A percentile compares a stretch with the other conserved stretches of the same genome.
Evolutionary conservation across 2,888 invertebrate genomes (phyloP).

Genomic region (Blastobasis lacticolella): DNA sequence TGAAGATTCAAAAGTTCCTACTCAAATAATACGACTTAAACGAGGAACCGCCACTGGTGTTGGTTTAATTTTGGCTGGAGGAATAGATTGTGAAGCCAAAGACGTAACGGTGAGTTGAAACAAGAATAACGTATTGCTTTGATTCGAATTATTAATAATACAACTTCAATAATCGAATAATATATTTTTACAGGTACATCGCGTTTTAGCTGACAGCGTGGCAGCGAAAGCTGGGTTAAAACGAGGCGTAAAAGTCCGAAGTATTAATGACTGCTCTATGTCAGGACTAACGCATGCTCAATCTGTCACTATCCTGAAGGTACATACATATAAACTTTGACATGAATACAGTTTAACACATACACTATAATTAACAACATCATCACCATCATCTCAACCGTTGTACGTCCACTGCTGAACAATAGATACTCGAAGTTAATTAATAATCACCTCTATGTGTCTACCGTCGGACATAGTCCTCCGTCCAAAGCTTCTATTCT

Average conservation of each 20-base stretch:
- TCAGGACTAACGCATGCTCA: conserved; percentile 89
- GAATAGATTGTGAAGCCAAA: conserved; percentile 92
- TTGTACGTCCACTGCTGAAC: too few species aligned
- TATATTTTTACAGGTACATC: conserved; percentile 80
- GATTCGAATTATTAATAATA: not conserved
- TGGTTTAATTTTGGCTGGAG: conserved; percentile 91
- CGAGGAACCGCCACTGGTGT: conserved; percentile 77
- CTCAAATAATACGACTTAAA: conserved; percentile 46
- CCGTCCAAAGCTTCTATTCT: too few species aligned
- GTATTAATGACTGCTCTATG: conserved; percentile 90
- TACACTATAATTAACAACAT: too few species aligned
- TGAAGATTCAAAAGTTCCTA: conserved; percentile 31
- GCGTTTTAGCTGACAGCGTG: conserved; percentile 88
- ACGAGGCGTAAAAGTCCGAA: conserved; percentile 90
- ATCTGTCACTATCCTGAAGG: conserved; percentile 90
- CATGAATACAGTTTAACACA: too few species aligned
- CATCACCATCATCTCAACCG: too few species aligned
- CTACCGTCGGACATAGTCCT: too few species aligned
- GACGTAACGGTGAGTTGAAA: conserved; percentile 84
- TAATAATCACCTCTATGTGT: too few species aligned
- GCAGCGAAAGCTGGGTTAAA: conserved; percentile 91
- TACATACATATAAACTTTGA: conserved; percentile 31
- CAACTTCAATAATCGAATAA: not conserved
- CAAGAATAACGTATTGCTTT: not conserved
- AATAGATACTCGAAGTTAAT: too few species aligned